Conservation (phyloP, 2,797 vertebrate species). For the Nasua narica region DNA sequence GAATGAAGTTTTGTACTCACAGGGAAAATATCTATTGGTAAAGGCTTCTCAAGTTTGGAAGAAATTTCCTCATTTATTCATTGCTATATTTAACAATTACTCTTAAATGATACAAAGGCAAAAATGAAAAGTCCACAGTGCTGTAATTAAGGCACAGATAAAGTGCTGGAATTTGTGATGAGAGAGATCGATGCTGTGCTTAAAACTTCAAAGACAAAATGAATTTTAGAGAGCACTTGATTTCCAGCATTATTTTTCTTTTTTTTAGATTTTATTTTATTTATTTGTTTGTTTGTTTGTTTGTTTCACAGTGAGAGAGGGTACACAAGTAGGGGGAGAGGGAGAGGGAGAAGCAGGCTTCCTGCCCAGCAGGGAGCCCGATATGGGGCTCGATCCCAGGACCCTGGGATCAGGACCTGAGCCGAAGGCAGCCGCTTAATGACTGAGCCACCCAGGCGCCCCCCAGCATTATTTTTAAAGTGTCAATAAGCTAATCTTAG, state of each 20-base stretch:
- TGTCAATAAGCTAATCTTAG: constrained; percentile 9
- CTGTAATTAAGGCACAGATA: neutral
- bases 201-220: neutral
- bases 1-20: neutral
- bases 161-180: neutral
- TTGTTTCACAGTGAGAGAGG: no score
- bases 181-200: neutral
- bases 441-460: no score
- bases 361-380: no score
- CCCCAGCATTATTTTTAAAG: no score
- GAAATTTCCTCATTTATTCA: neutral
- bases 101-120: neutral
- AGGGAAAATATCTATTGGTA: neutral
- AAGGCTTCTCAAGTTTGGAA: neutral
- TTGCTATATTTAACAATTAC: neutral
- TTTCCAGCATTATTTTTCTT: neutral
- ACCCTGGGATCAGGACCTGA: no score
- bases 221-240: neutral
- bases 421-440: no score
- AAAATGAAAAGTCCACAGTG: neutral
- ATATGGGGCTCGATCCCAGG: no score
- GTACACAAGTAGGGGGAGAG: no score
- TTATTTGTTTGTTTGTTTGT: no score
- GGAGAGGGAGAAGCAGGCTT: no score
- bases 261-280: no score